phyloP scores from a whole-genome alignment of 2,888 invertebrate species.

The Tetropium fuscum region DNA sequence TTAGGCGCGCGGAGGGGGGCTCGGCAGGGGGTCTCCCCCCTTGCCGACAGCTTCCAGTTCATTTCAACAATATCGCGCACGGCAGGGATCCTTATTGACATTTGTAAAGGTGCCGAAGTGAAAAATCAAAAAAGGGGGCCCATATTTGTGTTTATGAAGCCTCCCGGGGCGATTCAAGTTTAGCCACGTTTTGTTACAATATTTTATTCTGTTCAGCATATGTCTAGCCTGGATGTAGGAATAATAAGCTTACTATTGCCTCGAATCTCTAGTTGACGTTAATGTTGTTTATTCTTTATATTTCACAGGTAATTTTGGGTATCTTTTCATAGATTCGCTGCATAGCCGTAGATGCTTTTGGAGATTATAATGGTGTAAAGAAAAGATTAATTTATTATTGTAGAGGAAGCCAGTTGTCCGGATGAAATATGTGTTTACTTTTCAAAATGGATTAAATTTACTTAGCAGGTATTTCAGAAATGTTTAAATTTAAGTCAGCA shows the following conservation, averaged over 20 bases:
- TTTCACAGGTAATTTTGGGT: conserved; percentile 35
- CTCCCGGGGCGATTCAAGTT: conserved; percentile 62
- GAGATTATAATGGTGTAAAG: conserved; percentile 4
- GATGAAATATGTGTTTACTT: conserved; percentile 1
- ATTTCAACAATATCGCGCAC: conserved; percentile 54
- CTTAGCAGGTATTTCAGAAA: conserved; percentile 1
- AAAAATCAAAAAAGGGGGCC: conserved; percentile 63
- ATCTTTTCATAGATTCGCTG: conserved; percentile 14
- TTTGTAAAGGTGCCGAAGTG: conserved; percentile 65
- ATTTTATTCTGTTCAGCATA: conserved; percentile 59
- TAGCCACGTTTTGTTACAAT: conserved; percentile 63
- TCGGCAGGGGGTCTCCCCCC: conserved; percentile 51
- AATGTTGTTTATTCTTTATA: conserved; percentile 42
- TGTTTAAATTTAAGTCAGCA: conserved; percentile 2
- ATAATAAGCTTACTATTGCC: conserved; percentile 58
- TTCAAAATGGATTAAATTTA: conserved; percentile 3
- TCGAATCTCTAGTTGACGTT: conserved; percentile 48
- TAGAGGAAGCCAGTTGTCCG: neutral
- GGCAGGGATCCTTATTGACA: conserved; percentile 59
- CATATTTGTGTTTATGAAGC: conserved; percentile 65
- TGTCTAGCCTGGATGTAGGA: conserved; percentile 55
- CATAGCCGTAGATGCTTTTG: neutral
- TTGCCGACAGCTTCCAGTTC: conserved; percentile 38
- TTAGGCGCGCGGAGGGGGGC: conserved; percentile 56
- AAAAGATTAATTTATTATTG: conserved; percentile 7